Percentiles rank a stretch among this genome's conserved stretches.
These are phyloP conservation scores for Nudaria mundana DNA, from an alignment of 2,888 invertebrate genomes.

Conservation along the genomic window DNA sequence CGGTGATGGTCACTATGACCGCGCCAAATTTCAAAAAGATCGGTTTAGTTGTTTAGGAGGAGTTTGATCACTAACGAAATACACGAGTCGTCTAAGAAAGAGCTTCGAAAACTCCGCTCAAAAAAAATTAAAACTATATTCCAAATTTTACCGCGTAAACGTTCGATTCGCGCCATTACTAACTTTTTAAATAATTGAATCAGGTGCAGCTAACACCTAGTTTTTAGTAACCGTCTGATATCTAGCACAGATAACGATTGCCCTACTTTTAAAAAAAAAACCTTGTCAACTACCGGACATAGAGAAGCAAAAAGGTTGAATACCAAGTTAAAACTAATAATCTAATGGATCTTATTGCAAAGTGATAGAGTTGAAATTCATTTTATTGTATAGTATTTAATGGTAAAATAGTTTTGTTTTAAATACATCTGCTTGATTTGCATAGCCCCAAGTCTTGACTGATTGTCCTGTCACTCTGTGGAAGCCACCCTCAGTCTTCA, in stretches of 20 bases:
- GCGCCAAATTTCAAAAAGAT: too few species aligned
- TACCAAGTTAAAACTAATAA: not conserved
- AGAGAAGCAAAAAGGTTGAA: slow-evolving; percentile 7
- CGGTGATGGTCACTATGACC: too few species aligned
- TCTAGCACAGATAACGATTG: slow-evolving; percentile 11
- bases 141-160: not conserved
- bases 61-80: too few species aligned
- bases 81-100: too few species aligned
- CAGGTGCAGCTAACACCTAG: not conserved
- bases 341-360: slow-evolving; percentile 1
- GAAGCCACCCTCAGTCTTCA: slow-evolving; percentile 16
- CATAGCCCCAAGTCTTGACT: slow-evolving; percentile 50
- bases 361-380: slow-evolving; percentile 9
- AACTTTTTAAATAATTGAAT: not conserved
- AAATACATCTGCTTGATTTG: slow-evolving; percentile 58
- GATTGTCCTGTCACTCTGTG: slow-evolving; percentile 57
- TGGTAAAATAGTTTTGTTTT: slow-evolving; percentile 11
- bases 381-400: not conserved
- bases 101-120: too few species aligned
- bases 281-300: slow-evolving; percentile 35
- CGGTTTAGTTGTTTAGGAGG: too few species aligned
- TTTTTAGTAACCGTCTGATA: slow-evolving; percentile 1
- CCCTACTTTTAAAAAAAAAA: slow-evolving; percentile 28
- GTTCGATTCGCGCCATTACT: not conserved
- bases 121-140: too few species aligned